A percentile compares a stretch with the other conserved stretches of the same genome.
Evolutionary conservation across 1,140 invertebrate genomes (phyloP).

Genomic region (Diuraphis noxia): DNA sequence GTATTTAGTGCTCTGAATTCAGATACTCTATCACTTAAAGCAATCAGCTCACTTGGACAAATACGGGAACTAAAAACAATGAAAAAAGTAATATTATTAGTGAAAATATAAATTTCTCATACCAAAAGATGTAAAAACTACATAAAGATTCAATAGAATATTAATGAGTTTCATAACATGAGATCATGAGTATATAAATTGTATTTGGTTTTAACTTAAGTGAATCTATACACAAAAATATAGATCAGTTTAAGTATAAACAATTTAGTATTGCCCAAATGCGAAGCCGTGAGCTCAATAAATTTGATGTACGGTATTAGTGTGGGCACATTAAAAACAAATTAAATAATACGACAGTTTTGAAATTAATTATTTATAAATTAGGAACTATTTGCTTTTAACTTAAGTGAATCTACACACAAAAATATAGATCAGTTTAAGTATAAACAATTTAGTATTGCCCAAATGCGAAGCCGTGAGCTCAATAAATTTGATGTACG

Average conservation of each 20-base stretch:
- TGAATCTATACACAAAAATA: neutral
- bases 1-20: constrained; percentile 85
- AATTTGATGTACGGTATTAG: constrained; percentile 16
- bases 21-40: constrained; percentile 82
- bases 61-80: constrained; percentile 73
- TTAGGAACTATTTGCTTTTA: neutral
- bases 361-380: neutral
- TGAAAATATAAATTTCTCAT: neutral
- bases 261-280: neutral
- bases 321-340: neutral
- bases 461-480: neutral
- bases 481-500: neutral
- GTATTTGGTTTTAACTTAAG: neutral
- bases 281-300: neutral
- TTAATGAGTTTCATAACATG: too few relatives aligned
- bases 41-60: constrained; percentile 92
- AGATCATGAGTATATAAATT: too few relatives aligned
- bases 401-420: neutral
- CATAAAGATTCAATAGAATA: too few relatives aligned
- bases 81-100: neutral
- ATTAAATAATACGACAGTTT: neutral
- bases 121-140: too few relatives aligned
- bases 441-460: neutral
- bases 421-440: neutral
- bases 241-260: neutral